Evolutionary conservation across 2,888 invertebrate species (phyloP), one percentile per base, ranked within the genome.

Genomic region (Phyllotreta striolata): DNA sequence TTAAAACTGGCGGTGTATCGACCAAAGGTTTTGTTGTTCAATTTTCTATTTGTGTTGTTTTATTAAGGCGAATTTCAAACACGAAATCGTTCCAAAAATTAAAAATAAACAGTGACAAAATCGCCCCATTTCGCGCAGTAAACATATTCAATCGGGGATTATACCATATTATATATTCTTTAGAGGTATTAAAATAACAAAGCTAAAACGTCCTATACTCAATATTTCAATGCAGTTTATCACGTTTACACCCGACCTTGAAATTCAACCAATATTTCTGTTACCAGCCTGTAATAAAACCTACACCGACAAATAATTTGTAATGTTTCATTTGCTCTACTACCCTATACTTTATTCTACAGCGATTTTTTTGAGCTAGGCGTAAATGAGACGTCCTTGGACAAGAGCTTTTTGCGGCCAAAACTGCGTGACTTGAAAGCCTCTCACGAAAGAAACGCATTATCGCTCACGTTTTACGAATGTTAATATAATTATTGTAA

Each of bases 391-490:
- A 13, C 14, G 46, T 10, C 46, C 46, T 44, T 44, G 46, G 12
- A 2, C 14, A 14, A 7, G n/a, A 14, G 46, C 14, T 24, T 24
- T 44, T 44, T 44, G 46, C 46, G 12, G 14, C 9, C 14, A 7
- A 44, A 44, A 44, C 10, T 44, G 46, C 46, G 46, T 44, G 46
- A 44, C 46, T 44, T 1, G 46, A 24, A 24, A 24, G 46, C 7
- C 12, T 13, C 12, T 13, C 46, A 44, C 12, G 46, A 44, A 44
- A 44, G 7, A 12, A 13, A 8, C 46, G 8, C 12, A 44, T 44
- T 44, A 44, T 44, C n/a, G 46, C 46, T 13, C 46, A 12, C 7
- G 7, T 44, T 44, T 44, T 24, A 24, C 24, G 24, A 24, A 24
- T 24, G 24, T 24, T 24, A 24, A 24, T 24, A 24, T 24, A 24